phyloP scores from a whole-genome alignment of 2,888 invertebrate genomes.

The Augochlorella aurata region DNA sequence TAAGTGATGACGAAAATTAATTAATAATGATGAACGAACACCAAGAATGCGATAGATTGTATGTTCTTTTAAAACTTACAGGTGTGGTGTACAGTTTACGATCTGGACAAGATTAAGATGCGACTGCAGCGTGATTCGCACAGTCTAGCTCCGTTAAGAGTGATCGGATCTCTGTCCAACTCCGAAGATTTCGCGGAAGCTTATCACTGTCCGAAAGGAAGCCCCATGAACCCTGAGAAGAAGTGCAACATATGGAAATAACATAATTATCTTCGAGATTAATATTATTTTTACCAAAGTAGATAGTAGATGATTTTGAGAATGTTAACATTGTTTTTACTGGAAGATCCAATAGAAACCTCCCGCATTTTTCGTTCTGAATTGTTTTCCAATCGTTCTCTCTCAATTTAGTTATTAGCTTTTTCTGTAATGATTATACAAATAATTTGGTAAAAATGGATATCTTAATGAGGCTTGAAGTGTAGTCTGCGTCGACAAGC shows the following conservation, averaged over 20 bases:
- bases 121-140: slow-evolving; percentile 1
- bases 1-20: slow-evolving; percentile 50
- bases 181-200: slow-evolving; percentile 54
- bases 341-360: too few species aligned
- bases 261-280: neutral
- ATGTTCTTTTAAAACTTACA: slow-evolving; percentile 11
- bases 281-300: neutral
- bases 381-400: too few species aligned
- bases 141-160: slow-evolving; percentile 32
- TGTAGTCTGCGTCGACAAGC: neutral
- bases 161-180: slow-evolving; percentile 54
- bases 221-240: slow-evolving; percentile 57
- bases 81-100: slow-evolving; percentile 42
- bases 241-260: slow-evolving; percentile 61
- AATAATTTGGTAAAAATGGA: too few species aligned
- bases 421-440: too few species aligned
- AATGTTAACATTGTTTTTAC: too few species aligned
- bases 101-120: rapidly evolving
- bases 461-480: neutral
- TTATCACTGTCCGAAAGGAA: slow-evolving; percentile 50
- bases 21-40: too few species aligned
- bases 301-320: too few species aligned
- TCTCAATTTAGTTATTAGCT: too few species aligned
- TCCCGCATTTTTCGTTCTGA: too few species aligned
- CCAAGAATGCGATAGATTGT: too few species aligned